Evolutionary conservation across 2,888 invertebrate species (phyloP).

Genomic region (Yponomeuta plumbellus): DNA sequence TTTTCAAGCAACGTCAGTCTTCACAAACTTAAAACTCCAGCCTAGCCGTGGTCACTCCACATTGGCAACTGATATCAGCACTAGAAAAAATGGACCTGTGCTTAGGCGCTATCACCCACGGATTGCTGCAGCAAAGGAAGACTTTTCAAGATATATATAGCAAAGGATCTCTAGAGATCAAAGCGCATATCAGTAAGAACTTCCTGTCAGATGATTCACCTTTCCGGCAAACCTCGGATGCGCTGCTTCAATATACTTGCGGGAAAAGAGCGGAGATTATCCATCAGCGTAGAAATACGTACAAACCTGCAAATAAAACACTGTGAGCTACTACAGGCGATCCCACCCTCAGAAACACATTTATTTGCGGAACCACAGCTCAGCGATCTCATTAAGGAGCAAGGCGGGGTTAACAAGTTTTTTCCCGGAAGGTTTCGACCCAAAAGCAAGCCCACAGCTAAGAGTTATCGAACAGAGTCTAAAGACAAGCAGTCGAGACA

Average conservation of each 20-base stretch:
- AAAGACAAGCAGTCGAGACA: too few species aligned
- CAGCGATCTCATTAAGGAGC: slow-evolving; percentile 22
- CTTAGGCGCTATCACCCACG: background rate
- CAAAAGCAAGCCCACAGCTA: background rate
- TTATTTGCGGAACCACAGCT: slow-evolving; percentile 23
- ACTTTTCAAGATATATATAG: background rate
- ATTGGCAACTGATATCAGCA: background rate
- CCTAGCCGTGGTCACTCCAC: too few species aligned
- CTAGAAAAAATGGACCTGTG: slow-evolving; percentile 1
- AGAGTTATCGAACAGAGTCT: too few species aligned
- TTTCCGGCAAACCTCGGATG: background rate
- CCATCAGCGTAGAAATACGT: background rate
- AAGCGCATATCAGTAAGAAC: background rate
- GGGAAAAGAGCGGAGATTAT: slow-evolving; percentile 8
- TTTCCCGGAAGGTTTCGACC: slow-evolving; percentile 18
- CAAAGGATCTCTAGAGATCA: background rate
- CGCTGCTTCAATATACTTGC: slow-evolving; percentile 4
- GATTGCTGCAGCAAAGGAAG: slow-evolving; percentile 2
- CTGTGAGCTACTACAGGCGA: slow-evolving; percentile 20
- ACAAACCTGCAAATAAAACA: slow-evolving; percentile 21
- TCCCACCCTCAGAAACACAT: slow-evolving; percentile 25
- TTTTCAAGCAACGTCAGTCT: slow-evolving; percentile 1
- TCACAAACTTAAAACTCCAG: too few species aligned
- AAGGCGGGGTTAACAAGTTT: slow-evolving; percentile 22
- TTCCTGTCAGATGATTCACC: background rate